These are phyloP conservation scores for Rhyacophila evoluta DNA, from an alignment of 2,888 invertebrate species.

Conservation along the genomic window DNA sequence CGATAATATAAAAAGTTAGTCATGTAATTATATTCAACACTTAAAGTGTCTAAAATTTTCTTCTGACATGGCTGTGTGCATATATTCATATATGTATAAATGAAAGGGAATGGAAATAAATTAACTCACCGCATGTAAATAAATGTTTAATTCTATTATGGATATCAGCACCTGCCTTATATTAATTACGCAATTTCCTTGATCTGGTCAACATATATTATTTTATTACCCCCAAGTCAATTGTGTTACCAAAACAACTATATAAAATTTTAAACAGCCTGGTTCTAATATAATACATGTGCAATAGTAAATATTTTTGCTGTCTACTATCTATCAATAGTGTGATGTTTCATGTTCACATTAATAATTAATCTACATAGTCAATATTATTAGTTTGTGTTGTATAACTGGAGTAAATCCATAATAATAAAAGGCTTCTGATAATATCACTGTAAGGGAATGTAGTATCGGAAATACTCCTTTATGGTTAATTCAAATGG, in stretches of 20 bases:
- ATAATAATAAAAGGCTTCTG: too few relatives aligned
- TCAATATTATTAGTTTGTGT: too few relatives aligned
- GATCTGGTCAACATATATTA: neutral
- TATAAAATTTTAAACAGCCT: neutral
- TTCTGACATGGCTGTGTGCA: neutral
- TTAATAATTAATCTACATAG: conserved; percentile 56
- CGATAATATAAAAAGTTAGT: neutral
- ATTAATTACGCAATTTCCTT: neutral
- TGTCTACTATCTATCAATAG: conserved; percentile 31
- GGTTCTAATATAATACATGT: neutral
- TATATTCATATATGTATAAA: neutral
- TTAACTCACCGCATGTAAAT: too few relatives aligned
- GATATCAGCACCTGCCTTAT: neutral
- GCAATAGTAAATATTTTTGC: neutral
- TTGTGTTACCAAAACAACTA: neutral
- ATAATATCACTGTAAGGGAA: too few relatives aligned
- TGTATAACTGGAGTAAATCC: too few relatives aligned
- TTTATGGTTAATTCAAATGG: too few relatives aligned
- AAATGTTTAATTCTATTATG: too few relatives aligned
- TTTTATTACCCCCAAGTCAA: neutral
- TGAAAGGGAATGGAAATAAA: neutral
- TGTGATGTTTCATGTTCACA: conserved; percentile 54
- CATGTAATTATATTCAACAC: neutral
- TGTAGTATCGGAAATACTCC: too few relatives aligned
- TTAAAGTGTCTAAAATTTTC: neutral